Conservation (phyloP, 2,888 invertebrate genomes). For the Cataglyphis livida region DNA sequence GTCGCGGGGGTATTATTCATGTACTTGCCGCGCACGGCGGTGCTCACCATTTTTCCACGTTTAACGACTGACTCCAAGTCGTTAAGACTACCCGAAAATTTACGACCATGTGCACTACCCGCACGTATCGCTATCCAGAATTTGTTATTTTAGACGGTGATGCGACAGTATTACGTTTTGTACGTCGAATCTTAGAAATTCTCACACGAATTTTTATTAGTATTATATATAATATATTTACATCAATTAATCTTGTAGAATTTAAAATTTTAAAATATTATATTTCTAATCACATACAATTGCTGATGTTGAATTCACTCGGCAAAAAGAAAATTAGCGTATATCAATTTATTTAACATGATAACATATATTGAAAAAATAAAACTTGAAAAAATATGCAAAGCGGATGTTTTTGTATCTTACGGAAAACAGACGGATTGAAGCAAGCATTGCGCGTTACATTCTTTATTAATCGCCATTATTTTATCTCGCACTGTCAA, state of each 20-base stretch:
- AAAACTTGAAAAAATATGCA: not conserved
- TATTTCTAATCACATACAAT: not conserved
- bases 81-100: conserved; percentile 46
- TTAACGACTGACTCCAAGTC: conserved; percentile 42
- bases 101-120: conserved; percentile 7
- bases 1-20: conserved; percentile 50
- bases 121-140: not conserved
- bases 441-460: not conserved
- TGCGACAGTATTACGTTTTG: not conserved
- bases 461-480: conserved; percentile 5
- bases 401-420: not conserved
- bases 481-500: not conserved
- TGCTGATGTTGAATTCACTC: not conserved
- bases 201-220: not conserved
- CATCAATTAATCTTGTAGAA: not conserved
- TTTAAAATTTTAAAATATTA: not conserved
- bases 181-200: not conserved
- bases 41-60: conserved; percentile 48
- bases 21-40: conserved; percentile 38
- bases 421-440: not conserved
- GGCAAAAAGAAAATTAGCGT: not conserved
- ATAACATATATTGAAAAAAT: not conserved
- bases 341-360: not conserved
- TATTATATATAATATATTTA: not conserved
- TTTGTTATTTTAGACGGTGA: not conserved